Percentiles rank a stretch among this genome's conserved stretches.
Conservation (phyloP, 1,140 invertebrate species). For the Listronotus oregonensis region DNA sequence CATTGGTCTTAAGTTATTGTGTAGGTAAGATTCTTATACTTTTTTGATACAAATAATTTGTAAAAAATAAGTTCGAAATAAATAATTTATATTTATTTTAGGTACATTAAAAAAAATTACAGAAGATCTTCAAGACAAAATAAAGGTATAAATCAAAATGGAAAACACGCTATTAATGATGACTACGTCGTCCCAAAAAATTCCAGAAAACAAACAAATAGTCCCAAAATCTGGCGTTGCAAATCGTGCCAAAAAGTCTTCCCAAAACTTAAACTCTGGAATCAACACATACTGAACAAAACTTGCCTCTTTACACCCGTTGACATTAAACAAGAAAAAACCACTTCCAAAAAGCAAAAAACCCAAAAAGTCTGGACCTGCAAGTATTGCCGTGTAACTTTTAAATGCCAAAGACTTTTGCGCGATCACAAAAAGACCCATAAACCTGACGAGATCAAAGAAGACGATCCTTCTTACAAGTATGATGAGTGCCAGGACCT, state of each 20-base stretch:
- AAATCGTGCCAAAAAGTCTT: slow-evolving; percentile 38
- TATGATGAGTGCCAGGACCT: slow-evolving; percentile 28
- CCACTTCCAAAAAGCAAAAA: background rate
- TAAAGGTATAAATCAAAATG: too few relatives aligned
- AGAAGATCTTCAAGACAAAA: too few relatives aligned
- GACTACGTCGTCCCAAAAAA: background rate
- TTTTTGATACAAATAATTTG: too few relatives aligned
- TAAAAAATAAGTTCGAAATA: too few relatives aligned
- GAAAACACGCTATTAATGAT: background rate
- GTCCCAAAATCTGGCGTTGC: slow-evolving; percentile 29
- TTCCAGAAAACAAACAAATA: background rate
- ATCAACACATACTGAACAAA: slow-evolving; percentile 10
- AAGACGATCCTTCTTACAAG: slow-evolving; percentile 17
- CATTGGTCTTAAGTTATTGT: too few relatives aligned
- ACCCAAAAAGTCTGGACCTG: slow-evolving; percentile 29
- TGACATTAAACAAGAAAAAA: too few relatives aligned
- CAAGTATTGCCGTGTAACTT: slow-evolving; percentile 38
- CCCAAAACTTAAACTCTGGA: slow-evolving; percentile 16
- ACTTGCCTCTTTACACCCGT: too few relatives aligned
- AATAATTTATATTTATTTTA: too few relatives aligned
- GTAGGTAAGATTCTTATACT: too few relatives aligned
- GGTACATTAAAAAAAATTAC: too few relatives aligned
- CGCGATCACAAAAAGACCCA: slow-evolving; percentile 35
- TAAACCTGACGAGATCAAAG: slow-evolving; percentile 5
- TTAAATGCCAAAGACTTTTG: slow-evolving; percentile 23